Conservation (phyloP, 2,888 invertebrate genomes). For the Trisateles emortualis region DNA sequence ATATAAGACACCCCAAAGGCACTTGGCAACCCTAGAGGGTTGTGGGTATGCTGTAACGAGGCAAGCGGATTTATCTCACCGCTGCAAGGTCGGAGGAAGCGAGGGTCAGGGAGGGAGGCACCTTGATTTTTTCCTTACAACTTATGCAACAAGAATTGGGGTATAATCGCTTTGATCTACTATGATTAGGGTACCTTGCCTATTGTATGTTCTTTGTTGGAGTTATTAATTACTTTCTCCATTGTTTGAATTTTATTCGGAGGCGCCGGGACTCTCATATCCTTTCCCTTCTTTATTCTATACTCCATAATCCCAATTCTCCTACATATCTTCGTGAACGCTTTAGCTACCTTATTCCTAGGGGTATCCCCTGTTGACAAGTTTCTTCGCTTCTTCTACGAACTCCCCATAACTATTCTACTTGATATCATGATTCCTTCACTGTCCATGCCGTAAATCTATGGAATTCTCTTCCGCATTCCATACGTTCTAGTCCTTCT, state of each 20-base stretch:
- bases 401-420: too few species aligned
- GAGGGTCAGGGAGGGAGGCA: slow-evolving; percentile 10
- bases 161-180: slow-evolving; percentile 22
- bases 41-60: slow-evolving; percentile 35
- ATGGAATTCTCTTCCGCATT: too few species aligned
- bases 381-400: too few species aligned
- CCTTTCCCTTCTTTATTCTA: too few species aligned
- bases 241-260: background rate
- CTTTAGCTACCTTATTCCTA: too few species aligned
- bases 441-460: too few species aligned
- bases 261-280: too few species aligned
- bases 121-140: slow-evolving; percentile 38
- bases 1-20: background rate
- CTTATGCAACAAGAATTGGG: slow-evolving; percentile 44
- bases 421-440: too few species aligned
- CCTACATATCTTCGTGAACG: too few species aligned
- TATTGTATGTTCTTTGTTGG: slow-evolving; percentile 18
- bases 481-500: too few species aligned
- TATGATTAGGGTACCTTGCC: slow-evolving; percentile 26
- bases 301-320: too few species aligned
- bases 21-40: slow-evolving; percentile 36
- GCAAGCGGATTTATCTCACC: slow-evolving; percentile 51
- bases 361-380: too few species aligned
- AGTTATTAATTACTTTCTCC: slow-evolving; percentile 15
- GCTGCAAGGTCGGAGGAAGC: slow-evolving; percentile 49